These are phyloP conservation scores for Diglossa cyanea DNA, from an alignment of 2,797 vertebrate species.

Conservation along the genomic window DNA sequence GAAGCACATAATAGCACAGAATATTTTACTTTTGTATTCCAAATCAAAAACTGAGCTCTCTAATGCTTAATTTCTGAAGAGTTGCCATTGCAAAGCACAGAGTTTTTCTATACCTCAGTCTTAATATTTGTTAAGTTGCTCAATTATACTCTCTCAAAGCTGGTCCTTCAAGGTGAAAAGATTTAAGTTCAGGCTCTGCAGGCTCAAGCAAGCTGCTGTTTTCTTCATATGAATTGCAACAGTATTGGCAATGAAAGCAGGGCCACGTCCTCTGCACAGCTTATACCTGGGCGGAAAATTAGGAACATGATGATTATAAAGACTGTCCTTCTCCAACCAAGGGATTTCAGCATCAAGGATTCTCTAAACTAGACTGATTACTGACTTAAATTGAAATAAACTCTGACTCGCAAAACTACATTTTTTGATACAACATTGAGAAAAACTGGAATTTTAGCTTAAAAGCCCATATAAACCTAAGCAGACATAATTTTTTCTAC, in stretches of 20 bases:
- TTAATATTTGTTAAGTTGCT: no score
- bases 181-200: background rate
- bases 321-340: background rate
- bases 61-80: background rate
- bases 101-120: background rate
- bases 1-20: background rate
- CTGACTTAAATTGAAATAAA: background rate
- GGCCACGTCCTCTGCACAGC: background rate
- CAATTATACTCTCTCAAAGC: background rate
- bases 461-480: background rate
- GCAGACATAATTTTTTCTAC: background rate
- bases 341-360: background rate
- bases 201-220: accelerated
- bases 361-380: background rate
- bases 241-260: background rate
- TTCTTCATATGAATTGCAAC: background rate
- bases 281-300: background rate
- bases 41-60: background rate
- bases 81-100: background rate
- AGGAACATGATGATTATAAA: background rate
- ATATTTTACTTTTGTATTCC: background rate
- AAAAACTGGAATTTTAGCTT: background rate
- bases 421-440: background rate
- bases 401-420: background rate
- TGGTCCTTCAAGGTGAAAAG: background rate